Evolutionary conservation across 64 coral and sea anemone genomes (phyloP).

Genomic region (Actinia equina): DNA sequence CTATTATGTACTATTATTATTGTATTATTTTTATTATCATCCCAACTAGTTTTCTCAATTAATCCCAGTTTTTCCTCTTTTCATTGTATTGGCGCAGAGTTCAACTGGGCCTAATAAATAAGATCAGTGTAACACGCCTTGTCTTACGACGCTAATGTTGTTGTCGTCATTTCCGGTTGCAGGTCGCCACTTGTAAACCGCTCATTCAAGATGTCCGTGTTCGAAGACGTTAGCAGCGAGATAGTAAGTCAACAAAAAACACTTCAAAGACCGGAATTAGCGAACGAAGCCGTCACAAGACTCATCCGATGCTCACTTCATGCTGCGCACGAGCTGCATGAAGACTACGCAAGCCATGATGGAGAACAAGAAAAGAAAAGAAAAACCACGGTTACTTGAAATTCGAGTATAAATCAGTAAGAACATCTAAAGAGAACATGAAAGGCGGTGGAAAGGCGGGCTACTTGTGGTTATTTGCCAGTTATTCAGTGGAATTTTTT

Average conservation of each 20-base stretch:
- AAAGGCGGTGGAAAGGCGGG: no score
- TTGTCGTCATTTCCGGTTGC: background rate
- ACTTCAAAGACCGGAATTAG: background rate
- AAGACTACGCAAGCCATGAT: background rate
- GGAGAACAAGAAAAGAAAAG: background rate
- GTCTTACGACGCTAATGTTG: background rate
- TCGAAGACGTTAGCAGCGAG: background rate
- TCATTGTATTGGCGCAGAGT: no score
- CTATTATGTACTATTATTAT: no score
- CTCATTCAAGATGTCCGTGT: background rate
- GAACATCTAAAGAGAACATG: background rate
- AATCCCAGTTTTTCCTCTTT: no score
- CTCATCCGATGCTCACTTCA: slow-evolving; percentile 3
- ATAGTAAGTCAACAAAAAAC: background rate
- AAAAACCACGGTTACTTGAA: background rate
- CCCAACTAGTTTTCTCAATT: no score
- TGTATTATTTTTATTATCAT: no score
- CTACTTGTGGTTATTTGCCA: no score
- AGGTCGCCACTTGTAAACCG: slow-evolving; percentile 7
- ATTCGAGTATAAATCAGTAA: background rate
- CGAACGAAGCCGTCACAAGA: background rate
- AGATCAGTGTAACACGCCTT: background rate
- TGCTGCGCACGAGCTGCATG: background rate
- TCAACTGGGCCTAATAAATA: no score
- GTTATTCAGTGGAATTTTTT: no score